Evolutionary conservation across 2,888 invertebrate species (phyloP).

Genomic region (Leucophenga montana): DNA sequence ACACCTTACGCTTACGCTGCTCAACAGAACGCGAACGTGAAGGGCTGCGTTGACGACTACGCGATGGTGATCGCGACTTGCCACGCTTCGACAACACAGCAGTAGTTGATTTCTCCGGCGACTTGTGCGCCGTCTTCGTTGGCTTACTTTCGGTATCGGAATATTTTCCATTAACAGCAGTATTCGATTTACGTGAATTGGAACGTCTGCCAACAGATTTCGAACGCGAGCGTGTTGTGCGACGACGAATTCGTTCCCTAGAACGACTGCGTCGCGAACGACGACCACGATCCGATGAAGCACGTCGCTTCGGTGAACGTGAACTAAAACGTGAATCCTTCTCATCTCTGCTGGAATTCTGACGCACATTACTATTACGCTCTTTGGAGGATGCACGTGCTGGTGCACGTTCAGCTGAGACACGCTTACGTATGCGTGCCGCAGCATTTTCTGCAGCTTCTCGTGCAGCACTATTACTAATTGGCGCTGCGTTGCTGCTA

Average conservation of each 20-base stretch:
- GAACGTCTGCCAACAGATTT: conserved; percentile 46
- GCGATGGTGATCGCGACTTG: conserved; percentile 57
- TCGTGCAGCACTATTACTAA: conserved; percentile 60
- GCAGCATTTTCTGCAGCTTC: conserved; percentile 64
- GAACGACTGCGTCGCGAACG: conserved; percentile 51
- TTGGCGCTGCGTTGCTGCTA: conserved; percentile 37
- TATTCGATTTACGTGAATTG: conserved; percentile 48
- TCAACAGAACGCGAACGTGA: conserved; percentile 42
- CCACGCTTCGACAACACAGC: conserved; percentile 37
- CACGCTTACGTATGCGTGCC: conserved; percentile 66
- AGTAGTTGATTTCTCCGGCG: neutral
- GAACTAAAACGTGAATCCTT: conserved; percentile 47
- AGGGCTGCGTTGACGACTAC: conserved; percentile 41
- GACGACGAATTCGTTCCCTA: conserved; percentile 52
- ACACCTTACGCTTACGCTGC: conserved; percentile 35
- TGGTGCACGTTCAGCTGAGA: conserved; percentile 61
- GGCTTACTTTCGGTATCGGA: conserved; percentile 48
- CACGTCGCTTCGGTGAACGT: conserved; percentile 54
- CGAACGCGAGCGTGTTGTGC: conserved; percentile 55
- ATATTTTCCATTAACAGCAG: conserved; percentile 66
- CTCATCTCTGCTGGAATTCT: conserved; percentile 50
- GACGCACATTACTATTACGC: conserved; percentile 55
- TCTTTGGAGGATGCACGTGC: conserved; percentile 65
- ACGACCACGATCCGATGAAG: conserved; percentile 52
- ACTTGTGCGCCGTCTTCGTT: conserved; percentile 44